These are phyloP conservation scores for Meliscaeva auricollis DNA, from an alignment of 2,888 invertebrate species.

Conservation along the genomic window DNA sequence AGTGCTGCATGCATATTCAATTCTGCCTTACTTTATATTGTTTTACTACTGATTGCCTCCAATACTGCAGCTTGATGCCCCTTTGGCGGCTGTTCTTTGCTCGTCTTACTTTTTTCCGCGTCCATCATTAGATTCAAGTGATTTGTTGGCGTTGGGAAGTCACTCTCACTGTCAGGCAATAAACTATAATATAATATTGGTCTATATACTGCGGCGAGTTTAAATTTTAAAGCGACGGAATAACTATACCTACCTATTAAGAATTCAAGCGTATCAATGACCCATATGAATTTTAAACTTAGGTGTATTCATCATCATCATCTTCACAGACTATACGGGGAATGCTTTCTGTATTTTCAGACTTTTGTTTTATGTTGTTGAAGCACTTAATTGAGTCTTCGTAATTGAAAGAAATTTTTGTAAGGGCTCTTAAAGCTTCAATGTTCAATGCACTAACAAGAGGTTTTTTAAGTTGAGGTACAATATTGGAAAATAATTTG, in stretches of 20 bases:
- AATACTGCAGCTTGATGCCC: conserved; percentile 47
- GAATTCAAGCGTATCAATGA: conserved; percentile 42
- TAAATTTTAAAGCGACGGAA: conserved; percentile 7
- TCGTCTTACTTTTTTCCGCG: conserved; percentile 28
- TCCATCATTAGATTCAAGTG: conserved; percentile 50
- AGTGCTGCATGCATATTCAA: conserved; percentile 71
- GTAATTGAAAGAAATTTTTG: conserved; percentile 1
- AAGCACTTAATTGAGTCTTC: conserved; percentile 10
- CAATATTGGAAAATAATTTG: no score
- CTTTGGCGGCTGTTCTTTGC: neutral
- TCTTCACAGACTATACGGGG: neutral
- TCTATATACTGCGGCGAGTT: conserved; percentile 12
- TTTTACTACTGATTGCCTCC: neutral
- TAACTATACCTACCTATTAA: neutral
- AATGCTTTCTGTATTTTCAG: conserved; percentile 12
- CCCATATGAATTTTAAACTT: conserved; percentile 26
- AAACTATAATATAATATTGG: conserved; percentile 19
- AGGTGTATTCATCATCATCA: no score
- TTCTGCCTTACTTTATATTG: neutral
- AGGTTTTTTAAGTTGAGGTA: neutral
- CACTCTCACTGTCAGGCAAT: conserved; percentile 43
- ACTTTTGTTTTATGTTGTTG: conserved; percentile 5
- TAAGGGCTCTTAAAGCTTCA: conserved; percentile 6
- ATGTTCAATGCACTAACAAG: neutral
- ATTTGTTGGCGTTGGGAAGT: conserved; percentile 53